These are phyloP conservation scores for Gonatopus flavifemur DNA, from an alignment of 1,140 invertebrate species.

Conservation along the genomic window DNA sequence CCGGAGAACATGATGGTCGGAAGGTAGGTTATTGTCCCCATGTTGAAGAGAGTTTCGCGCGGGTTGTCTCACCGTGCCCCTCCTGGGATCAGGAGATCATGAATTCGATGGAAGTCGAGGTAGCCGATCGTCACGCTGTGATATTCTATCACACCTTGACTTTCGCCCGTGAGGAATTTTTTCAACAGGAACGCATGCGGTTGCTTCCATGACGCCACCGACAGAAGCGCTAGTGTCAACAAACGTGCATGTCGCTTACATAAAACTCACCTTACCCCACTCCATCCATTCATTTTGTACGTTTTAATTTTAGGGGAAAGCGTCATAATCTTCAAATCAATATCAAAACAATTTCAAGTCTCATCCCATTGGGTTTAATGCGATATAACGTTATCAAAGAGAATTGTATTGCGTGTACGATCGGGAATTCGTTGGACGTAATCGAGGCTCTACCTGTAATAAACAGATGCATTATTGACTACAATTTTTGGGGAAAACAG, in stretches of 20 bases:
- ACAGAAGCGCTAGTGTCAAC: slow-evolving; percentile 40
- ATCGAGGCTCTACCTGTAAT: too few species aligned
- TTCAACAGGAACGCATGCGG: slow-evolving; percentile 58
- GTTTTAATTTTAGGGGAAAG: slow-evolving; percentile 55
- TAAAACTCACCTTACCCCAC: too few species aligned
- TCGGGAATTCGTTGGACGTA: too few species aligned
- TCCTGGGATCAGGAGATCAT: slow-evolving; percentile 49
- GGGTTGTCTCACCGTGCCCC: slow-evolving; percentile 55
- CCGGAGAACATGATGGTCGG: slow-evolving; percentile 23
- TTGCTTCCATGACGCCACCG: slow-evolving; percentile 36
- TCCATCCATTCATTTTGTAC: too few species aligned
- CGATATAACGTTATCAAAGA: too few species aligned
- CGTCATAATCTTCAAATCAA: slow-evolving; percentile 33
- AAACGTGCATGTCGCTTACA: slow-evolving; percentile 1
- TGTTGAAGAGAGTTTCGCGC: slow-evolving; percentile 53
- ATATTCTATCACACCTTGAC: slow-evolving; percentile 54
- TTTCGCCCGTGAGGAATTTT: slow-evolving; percentile 60
- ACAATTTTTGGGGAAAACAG: slow-evolving; percentile 57
- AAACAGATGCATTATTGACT: slow-evolving; percentile 19
- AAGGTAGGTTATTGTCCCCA: slow-evolving; percentile 25
- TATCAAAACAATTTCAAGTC: too few species aligned
- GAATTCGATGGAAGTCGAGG: neutral
- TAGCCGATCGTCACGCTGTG: slow-evolving; percentile 22
- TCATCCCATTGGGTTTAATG: too few species aligned
- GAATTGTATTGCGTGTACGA: too few species aligned